Evolutionary conservation across 2,888 invertebrate genomes (phyloP), one percentile per base, ranked within the genome.

Genomic region (Scaptomyza cyrtandrae): DNA sequence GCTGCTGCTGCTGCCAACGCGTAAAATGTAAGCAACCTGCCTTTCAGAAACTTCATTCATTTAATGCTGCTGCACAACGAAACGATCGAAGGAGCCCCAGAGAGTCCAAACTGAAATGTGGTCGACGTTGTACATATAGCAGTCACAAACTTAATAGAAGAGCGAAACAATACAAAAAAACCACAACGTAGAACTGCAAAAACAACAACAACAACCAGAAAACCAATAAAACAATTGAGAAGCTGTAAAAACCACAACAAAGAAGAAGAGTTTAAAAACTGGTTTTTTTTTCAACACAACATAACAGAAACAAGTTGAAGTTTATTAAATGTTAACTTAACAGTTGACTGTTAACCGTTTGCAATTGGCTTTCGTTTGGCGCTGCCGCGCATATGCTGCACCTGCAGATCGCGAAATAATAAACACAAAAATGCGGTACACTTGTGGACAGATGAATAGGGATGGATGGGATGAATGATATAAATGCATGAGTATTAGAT

Each of bases 31-130:
- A 68, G 86, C 67, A 76, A 76, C 73, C 81, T 84, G 80, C 78
- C 73, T 78, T 80, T 81, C 79, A 68, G 64, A 75, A 83, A 86
- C 86, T 86, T 83, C 83, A 83, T 83, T 83, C 86, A 83, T 86
- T 84, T 81, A 84, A 71, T 78, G 83, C 78, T 49, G 39, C 14
- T 14, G 39, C 39, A 13, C 14, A 39, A n/a, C 39, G n/a, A 13
- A 13, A n/a, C 41, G 16, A 75, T 48, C 61, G 73, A 54, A 67
- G 57, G 46, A 45, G 54, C 61, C 50, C 50, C 35, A 45, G 37
- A 54, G 31, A 27, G 60, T 45, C 35, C 41, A 35, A 58, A 43
- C 67, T 56, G 46, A 73, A 69, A 68, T 72, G 72, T 73, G 56
- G 63, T 58, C 64, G 46, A 54, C 48, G 67, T 63, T 57, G 39